Evolutionary conservation across 2,888 invertebrate species (phyloP), one percentile per base, ranked within the genome.

Genomic region (Acronicta alni): DNA sequence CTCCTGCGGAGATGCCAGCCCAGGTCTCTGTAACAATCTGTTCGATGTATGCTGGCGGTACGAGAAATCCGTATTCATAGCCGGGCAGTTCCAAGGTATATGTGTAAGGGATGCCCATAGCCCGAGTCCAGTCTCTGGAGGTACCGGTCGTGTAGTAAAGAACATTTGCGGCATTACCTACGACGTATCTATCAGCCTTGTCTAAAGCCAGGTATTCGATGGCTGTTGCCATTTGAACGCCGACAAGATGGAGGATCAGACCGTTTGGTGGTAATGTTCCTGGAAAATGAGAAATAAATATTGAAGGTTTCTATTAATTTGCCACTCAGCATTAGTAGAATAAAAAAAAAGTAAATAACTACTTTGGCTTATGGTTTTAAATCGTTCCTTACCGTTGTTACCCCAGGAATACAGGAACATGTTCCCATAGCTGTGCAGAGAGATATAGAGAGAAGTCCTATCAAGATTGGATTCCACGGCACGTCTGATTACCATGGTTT

Each of bases 361-460:
- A n/a, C n/a, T n/a, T n/a, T n/a, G n/a, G n/a, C n/a, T n/a, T 17
- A 17, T 1, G 10, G 10, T 30, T 3, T 12, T 16, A 32, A 49
- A 46, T 16, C 10, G 6, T 71, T 48, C 1, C 87, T 68, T 88
- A 87, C 90, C 89, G 38, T 95, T 95, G 67, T 95, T 96, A 35
- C 96, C 97, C 96, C 96, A 97, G 26, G 97, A 95, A 77, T 97
- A 96, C 0, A 97, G 85, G 67, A 97, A 86, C 87, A 95, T 96
- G 66, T 95, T 95, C 62, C 97, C 97, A 80, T 94, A 97, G 38
- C 97, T 96, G 84, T 98, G 98, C 32, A 98, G 85, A 0, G 97
- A 96, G 41, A 98, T 87, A 84, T 97, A 98, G 61, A 97, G 89
- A 47, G 95, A 92, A 30, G 96, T 88, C 20, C 95, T 87, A 2